phyloP scores from a whole-genome alignment of 1,140 invertebrate genomes.

The Dermatophagoides farinae region DNA sequence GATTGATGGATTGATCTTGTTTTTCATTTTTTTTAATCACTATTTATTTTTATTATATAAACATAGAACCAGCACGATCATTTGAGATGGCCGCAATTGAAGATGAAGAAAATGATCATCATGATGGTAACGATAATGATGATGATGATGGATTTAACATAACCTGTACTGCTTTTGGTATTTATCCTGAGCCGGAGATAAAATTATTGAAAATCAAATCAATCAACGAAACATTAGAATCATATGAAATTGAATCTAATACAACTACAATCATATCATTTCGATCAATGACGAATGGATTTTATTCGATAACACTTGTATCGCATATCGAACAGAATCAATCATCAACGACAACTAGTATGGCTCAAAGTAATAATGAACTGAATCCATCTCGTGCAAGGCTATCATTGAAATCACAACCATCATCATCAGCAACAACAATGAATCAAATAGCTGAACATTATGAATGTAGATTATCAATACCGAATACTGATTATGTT shows the following conservation, averaged over 20 bases:
- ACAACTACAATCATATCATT: background rate
- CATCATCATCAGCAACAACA: background rate
- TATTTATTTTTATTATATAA: background rate
- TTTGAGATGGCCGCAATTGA: constrained; percentile 8
- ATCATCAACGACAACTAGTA: background rate
- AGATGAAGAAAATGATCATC: background rate
- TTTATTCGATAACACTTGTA: constrained; percentile 1
- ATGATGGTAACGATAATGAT: background rate
- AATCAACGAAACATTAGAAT: background rate
- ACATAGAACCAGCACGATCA: background rate
- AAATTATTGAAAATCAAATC: background rate
- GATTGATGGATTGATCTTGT: background rate
- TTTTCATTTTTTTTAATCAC: background rate
- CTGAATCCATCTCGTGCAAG: background rate
- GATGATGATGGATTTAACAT: constrained; percentile 6
- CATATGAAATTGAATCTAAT: background rate
- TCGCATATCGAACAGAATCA: constrained; percentile 3
- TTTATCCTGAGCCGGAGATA: constrained; percentile 10
- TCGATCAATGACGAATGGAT: background rate
- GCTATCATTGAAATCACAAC: background rate
- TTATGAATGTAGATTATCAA: constrained; percentile 9
- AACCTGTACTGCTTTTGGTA: constrained; percentile 2
- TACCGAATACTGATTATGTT: constrained; percentile 7
- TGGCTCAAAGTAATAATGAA: background rate
- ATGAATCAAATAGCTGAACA: background rate